phyloP scores from a whole-genome alignment of 92 coral and sea anemone species.

The Hydrozoanthus gracilis region DNA sequence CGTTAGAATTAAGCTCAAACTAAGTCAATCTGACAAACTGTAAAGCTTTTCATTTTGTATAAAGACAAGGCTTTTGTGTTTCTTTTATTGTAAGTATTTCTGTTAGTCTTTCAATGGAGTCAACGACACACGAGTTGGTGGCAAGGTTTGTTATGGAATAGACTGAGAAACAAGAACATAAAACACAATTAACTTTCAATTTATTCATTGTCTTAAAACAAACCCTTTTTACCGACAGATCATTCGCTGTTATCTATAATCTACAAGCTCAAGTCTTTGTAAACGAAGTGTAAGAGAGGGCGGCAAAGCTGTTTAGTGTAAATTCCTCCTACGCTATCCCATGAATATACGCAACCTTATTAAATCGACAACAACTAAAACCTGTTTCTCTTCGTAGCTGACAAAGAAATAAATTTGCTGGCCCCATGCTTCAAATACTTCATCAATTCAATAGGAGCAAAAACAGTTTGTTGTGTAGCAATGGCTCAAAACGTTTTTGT shows the following conservation, averaged over 20 bases:
- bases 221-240: background rate
- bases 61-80: too few species aligned
- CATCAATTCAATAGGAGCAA: too few species aligned
- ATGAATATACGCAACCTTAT: background rate
- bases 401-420: too few species aligned
- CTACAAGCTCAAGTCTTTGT: constrained; percentile 5
- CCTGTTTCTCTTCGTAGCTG: background rate
- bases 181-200: constrained; percentile 16
- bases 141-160: background rate
- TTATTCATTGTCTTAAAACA: constrained; percentile 26
- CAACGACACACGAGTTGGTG: background rate
- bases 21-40: background rate
- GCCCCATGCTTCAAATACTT: too few species aligned
- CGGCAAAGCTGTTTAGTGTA: background rate
- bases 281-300: background rate
- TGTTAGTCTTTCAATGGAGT: background rate
- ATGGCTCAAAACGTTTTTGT: too few species aligned
- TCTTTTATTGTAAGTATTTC: background rate
- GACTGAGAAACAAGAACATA: background rate
- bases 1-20: background rate
- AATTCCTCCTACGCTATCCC: background rate
- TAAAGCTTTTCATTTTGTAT: too few species aligned
- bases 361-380: background rate
- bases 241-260: constrained; percentile 6
- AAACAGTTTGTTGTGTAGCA: too few species aligned